Evolutionary conservation across 2,113 vertebrate species (phyloP), one percentile per base, ranked within the genome.

Genomic region (Australoheros scitulus): DNA sequence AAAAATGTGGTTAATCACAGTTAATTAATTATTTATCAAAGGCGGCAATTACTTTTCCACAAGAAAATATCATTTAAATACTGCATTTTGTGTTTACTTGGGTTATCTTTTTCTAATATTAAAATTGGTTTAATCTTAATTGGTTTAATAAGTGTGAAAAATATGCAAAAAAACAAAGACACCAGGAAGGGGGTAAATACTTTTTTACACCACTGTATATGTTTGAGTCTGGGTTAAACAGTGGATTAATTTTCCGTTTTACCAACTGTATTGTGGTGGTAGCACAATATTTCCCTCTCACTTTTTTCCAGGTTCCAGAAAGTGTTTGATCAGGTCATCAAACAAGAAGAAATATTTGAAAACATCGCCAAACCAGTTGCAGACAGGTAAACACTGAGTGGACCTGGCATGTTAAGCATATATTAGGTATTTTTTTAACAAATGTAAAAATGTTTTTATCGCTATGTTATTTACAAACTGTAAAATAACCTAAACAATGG

Each of bases 271-370:
- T 70, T 4, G 56, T 47, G n/a, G 1, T 8, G 1, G 18, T 11
- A 13, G 5, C 26, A 18, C 41, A 2, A 81, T 58, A 56, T 64
- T 22, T 60, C 7, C 14, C 29, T 78, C 26, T 77, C 13, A 6
- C 41, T 84, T 65, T 34, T 75, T 14, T 72, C 13, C 80, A 99
- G 98, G 93, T 99, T 99, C 95, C 96, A 97, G 90, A 97, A 96
- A 85, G 96, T 99, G 84, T 99, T 99, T 92, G 97, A 98, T 96
- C 97, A 98, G 90, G 93, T 94, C 6, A 70, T 85, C 86, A 97
- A 97, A 88, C 98, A 99, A 95, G 98, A 99, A 57, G 96, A 96
- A 22, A 87, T 99, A 90, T 99, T 99, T 93, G 96, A 98, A 88
- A 91, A 77, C 78, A 96, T 99, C 89, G 97, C 97, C 86, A 98